Evolutionary conservation across 2,797 vertebrate genomes (phyloP).

Genomic region (Spatula versicolor): DNA sequence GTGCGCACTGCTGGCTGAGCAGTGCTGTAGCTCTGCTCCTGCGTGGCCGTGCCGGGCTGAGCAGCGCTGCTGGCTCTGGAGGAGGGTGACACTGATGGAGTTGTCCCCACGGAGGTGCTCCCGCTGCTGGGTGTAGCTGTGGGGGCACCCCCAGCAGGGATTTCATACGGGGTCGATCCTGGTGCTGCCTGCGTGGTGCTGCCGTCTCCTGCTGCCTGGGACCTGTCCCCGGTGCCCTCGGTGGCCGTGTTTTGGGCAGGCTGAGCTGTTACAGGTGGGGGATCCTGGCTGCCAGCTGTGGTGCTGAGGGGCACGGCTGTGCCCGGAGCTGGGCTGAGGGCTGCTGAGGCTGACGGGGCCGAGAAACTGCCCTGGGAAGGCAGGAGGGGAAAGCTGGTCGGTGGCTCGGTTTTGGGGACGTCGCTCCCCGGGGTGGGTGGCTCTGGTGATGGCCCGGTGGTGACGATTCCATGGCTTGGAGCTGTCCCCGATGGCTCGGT

Average conservation of each 20-base stretch:
- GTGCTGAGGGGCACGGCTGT: neutral
- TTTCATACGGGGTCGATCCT: accelerated
- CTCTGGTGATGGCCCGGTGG: neutral
- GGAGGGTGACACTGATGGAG: accelerated
- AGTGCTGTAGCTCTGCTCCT: neutral
- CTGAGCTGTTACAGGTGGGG: accelerated
- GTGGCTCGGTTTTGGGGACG: neutral
- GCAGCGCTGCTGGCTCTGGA: accelerated
- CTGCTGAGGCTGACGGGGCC: accelerated
- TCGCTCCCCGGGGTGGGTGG: neutral
- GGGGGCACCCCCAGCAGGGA: accelerated
- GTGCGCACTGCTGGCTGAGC: neutral
- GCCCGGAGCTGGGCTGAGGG: accelerated
- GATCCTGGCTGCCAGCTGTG: accelerated
- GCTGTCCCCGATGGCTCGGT: accelerated
- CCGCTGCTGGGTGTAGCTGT: accelerated
- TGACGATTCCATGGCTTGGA: accelerated
- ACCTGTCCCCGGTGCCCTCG: accelerated
- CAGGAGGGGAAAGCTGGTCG: neutral
- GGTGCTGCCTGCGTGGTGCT: neutral
- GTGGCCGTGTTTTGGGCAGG: accelerated
- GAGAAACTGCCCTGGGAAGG: accelerated
- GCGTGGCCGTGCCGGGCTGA: neutral
- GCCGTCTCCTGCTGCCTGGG: neutral
- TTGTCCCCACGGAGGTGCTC: neutral